Conservation (phyloP, 1,140 invertebrate species). For the Ceratina australensis region DNA sequence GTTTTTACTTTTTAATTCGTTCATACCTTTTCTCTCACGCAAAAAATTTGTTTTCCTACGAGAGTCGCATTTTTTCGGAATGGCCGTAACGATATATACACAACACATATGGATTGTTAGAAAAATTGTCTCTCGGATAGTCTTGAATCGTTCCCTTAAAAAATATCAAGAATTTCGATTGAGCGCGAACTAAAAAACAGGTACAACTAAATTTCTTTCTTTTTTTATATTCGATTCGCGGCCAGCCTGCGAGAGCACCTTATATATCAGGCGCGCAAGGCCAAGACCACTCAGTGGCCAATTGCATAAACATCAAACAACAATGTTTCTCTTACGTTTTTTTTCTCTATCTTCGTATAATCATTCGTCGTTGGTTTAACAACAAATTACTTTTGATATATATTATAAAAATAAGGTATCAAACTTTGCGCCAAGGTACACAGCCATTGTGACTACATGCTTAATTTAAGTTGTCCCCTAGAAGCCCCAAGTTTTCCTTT, state of each 20-base stretch:
- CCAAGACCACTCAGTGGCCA: slow-evolving; percentile 75
- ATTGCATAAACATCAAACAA: slow-evolving; percentile 78
- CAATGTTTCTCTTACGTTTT: slow-evolving; percentile 65
- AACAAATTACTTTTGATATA: slow-evolving; percentile 77
- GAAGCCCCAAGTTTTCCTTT: slow-evolving; percentile 46
- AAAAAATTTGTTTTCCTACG: slow-evolving; percentile 6
- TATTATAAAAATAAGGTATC: slow-evolving; percentile 78
- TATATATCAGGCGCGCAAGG: slow-evolving; percentile 61
- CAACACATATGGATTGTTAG: background rate
- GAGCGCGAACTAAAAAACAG: slow-evolving; percentile 65
- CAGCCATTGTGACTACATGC: slow-evolving; percentile 78
- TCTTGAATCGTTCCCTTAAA: slow-evolving; percentile 30
- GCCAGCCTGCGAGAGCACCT: slow-evolving; percentile 62
- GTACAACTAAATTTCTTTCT: slow-evolving; percentile 41
- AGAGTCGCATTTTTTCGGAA: slow-evolving; percentile 4
- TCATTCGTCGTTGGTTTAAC: slow-evolving; percentile 74
- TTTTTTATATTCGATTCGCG: slow-evolving; percentile 29
- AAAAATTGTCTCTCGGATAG: slow-evolving; percentile 13
- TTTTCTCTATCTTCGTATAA: slow-evolving; percentile 57
- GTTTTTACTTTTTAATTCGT: background rate
- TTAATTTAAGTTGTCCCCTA: slow-evolving; percentile 65
- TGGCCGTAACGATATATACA: slow-evolving; percentile 14
- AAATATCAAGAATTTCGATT: slow-evolving; percentile 55
- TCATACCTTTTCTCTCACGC: background rate
- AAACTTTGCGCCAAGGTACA: slow-evolving; percentile 78